Percentiles rank a stretch among this genome's conserved stretches.
These are phyloP conservation scores for Florisuga fusca DNA, from an alignment of 2,797 vertebrate genomes.

Conservation along the genomic window DNA sequence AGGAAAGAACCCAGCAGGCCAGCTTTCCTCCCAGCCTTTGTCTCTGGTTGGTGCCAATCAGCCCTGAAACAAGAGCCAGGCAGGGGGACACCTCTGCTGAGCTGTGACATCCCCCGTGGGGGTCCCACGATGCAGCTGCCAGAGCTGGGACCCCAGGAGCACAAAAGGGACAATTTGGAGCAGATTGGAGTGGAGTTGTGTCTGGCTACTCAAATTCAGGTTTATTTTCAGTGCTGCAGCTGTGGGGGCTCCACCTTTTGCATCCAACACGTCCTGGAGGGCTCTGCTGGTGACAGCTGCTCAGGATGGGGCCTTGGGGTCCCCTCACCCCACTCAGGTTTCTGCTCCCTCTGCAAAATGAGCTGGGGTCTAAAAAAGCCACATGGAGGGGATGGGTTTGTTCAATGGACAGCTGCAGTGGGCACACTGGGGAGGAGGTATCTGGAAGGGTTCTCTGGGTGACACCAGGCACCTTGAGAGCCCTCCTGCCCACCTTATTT, in stretches of 20 bases:
- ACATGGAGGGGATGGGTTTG: not conserved
- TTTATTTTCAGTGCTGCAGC: fast-evolving
- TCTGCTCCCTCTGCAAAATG: not conserved
- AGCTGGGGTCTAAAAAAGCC: not conserved
- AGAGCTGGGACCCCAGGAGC: not conserved
- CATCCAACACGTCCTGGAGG: fast-evolving
- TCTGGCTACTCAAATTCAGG: not conserved
- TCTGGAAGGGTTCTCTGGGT: not conserved
- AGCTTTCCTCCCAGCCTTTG: not conserved
- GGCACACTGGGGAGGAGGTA: not conserved
- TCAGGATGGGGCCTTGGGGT: not conserved
- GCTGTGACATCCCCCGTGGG: fast-evolving
- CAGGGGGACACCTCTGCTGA: fast-evolving
- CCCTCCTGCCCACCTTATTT: not conserved
- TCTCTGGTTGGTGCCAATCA: not conserved
- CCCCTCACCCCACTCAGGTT: not conserved
- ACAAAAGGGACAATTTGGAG: not conserved
- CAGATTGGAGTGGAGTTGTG: fast-evolving
- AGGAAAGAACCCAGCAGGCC: not conserved
- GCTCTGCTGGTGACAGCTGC: not conserved
- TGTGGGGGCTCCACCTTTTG: not conserved
- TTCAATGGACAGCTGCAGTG: not conserved
- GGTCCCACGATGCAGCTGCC: not conserved
- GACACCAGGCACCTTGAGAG: not conserved
- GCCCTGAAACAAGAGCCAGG: not conserved